Evolutionary conservation across 2,888 invertebrate species (phyloP).

Genomic region (Neoaliturus tenellus): DNA sequence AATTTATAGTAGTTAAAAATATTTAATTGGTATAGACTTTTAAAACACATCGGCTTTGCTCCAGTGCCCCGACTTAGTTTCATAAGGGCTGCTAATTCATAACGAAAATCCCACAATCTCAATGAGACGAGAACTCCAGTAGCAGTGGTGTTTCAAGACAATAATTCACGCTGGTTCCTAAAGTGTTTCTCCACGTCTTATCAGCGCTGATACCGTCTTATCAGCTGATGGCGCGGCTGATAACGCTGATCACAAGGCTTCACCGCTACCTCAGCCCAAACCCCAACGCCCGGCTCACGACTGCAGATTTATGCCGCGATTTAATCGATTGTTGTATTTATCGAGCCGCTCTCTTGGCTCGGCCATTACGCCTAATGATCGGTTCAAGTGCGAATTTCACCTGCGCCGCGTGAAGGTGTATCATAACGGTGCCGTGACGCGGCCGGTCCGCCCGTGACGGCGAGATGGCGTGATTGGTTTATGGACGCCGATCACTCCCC

Average conservation of each 20-base stretch:
- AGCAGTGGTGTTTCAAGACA: neutral
- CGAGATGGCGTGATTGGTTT: neutral
- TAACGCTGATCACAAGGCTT: conserved; percentile 29
- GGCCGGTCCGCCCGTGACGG: neutral
- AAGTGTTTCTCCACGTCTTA: too few relatives aligned
- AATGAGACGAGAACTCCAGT: too few relatives aligned
- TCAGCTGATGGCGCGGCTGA: neutral
- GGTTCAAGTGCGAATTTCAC: conserved; percentile 50
- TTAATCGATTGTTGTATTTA: conserved; percentile 51
- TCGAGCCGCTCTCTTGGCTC: neutral
- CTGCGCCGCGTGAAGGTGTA: conserved; percentile 32
- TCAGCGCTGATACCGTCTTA: conserved; percentile 45
- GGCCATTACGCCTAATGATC: conserved; percentile 44
- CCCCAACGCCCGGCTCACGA: conserved; percentile 45
- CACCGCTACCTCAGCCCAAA: conserved; percentile 24
- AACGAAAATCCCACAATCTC: too few relatives aligned
- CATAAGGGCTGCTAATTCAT: too few relatives aligned
- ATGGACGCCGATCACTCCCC: neutral
- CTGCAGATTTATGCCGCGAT: conserved; percentile 36
- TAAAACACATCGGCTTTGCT: too few relatives aligned
- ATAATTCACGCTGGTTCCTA: neutral
- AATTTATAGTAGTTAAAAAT: too few relatives aligned
- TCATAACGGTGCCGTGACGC: too few relatives aligned
- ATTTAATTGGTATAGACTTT: too few relatives aligned
- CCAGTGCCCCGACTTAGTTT: too few relatives aligned